Conservation (phyloP, 2,888 invertebrate genomes). For the Ectemnius continuus region DNA sequence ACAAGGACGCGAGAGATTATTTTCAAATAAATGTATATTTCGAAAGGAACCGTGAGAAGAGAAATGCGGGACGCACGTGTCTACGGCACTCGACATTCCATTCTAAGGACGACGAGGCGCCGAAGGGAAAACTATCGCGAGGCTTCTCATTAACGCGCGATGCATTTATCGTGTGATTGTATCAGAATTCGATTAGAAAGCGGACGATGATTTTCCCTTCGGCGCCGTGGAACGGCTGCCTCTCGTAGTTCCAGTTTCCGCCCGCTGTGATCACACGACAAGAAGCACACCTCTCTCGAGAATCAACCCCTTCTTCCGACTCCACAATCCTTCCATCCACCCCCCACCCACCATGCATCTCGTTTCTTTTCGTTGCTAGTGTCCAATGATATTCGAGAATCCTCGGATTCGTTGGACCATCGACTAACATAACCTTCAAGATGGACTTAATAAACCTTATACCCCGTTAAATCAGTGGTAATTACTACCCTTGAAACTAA, state of each 20-base stretch:
- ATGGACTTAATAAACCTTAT: no score
- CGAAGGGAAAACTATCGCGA: slow-evolving; percentile 46
- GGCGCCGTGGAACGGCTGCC: slow-evolving; percentile 17
- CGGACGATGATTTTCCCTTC: slow-evolving; percentile 39
- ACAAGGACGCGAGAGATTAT: slow-evolving; percentile 49
- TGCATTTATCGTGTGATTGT: not conserved
- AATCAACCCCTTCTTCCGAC: no score
- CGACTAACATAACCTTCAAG: no score
- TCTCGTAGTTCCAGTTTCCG: not conserved
- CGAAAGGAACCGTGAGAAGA: slow-evolving; percentile 39
- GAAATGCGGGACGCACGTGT: slow-evolving; percentile 11
- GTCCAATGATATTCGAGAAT: no score
- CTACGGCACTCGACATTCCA: slow-evolving; percentile 50
- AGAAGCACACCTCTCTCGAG: no score
- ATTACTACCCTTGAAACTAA: slow-evolving; percentile 10
- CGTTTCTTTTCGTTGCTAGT: no score
- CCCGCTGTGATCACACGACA: not conserved
- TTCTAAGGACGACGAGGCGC: slow-evolving; percentile 37
- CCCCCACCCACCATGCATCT: no score
- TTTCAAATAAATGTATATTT: slow-evolving; percentile 61
- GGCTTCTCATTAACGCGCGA: not conserved
- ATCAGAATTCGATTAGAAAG: no score
- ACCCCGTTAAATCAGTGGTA: not conserved
- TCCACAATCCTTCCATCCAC: no score
- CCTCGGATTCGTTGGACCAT: no score